Evolutionary conservation across 2,888 invertebrate species (phyloP), one percentile per base, ranked within the genome.

Genomic region (Patella ulyssiponensis): DNA sequence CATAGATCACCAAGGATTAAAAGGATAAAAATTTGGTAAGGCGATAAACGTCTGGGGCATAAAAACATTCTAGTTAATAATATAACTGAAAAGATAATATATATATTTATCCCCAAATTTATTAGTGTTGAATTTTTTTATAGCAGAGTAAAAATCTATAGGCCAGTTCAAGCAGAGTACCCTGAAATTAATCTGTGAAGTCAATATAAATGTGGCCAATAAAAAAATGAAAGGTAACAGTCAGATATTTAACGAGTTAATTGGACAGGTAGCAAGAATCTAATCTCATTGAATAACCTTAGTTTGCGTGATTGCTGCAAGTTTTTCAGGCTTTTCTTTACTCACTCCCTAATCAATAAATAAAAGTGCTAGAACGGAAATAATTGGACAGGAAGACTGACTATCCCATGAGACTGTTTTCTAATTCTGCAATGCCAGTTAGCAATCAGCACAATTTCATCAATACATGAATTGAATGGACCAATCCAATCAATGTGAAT

Each of bases 321-420:
- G 64, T 64, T 64, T 64, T 64, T 64, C 64, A 64, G 20, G 44
- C 44, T 44, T 64, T 23, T 20, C 64, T 23, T 64, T 64, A 23
- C 64, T 64, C 23, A 23, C 23, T 64, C 64, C 7, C 20, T 12
- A 64, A 64, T 64, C 64, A 64, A 64, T 64, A 64, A 64, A 64
- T 64, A 20, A 64, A 23, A 3, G 64, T 23, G 23, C 20, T 23
- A 23, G 23, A 64, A 64, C 20, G 64, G 23, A 64, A 64, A 64
- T 64, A 64, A 64, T 64, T 64, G 64, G 23, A 64, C 64, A 64
- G 64, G 64, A 64, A 64, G 64, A 23, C 20, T 23, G 64, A 64
- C 64, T 20, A 64, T 64, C 64, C 15, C 64, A 23, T 20, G 64
- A 23, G 64, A 64, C 64, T 12, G 23, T 64, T 64, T 64, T 64